These are phyloP conservation scores for Cosmopolites sordidus DNA, from an alignment of 2,888 invertebrate genomes.

Conservation along the genomic window DNA sequence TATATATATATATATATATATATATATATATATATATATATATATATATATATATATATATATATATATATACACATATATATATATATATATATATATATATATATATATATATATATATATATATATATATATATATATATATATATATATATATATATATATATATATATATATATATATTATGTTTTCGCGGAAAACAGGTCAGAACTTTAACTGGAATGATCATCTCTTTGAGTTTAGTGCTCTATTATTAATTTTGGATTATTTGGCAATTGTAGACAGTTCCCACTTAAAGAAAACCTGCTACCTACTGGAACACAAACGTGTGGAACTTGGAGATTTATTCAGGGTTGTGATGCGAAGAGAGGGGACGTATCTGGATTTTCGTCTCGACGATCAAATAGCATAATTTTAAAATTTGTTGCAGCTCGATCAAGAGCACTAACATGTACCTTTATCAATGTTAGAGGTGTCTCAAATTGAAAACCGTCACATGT, in stretches of 20 bases:
- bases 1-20: no score
- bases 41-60: no score
- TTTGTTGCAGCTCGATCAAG: not conserved
- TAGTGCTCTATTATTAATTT: not conserved
- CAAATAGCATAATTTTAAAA: not conserved
- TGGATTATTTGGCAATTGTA: no score
- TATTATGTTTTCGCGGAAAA: no score
- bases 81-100: no score
- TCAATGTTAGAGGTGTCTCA: not conserved
- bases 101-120: no score
- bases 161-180: no score
- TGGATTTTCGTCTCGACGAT: constrained; percentile 25
- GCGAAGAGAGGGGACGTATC: constrained; percentile 27
- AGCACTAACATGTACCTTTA: not conserved
- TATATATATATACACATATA: no score
- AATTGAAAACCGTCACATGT: not conserved
- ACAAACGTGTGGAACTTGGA: constrained; percentile 39
- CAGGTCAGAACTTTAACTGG: constrained; percentile 3
- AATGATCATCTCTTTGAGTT: no score
- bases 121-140: no score
- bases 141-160: no score
- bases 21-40: no score
- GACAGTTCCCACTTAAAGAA: constrained; percentile 50
- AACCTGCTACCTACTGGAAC: constrained; percentile 48
- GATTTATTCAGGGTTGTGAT: constrained; percentile 38